These are phyloP conservation scores for Mythimna ferrago DNA, from an alignment of 2,888 invertebrate genomes.

Conservation along the genomic window DNA sequence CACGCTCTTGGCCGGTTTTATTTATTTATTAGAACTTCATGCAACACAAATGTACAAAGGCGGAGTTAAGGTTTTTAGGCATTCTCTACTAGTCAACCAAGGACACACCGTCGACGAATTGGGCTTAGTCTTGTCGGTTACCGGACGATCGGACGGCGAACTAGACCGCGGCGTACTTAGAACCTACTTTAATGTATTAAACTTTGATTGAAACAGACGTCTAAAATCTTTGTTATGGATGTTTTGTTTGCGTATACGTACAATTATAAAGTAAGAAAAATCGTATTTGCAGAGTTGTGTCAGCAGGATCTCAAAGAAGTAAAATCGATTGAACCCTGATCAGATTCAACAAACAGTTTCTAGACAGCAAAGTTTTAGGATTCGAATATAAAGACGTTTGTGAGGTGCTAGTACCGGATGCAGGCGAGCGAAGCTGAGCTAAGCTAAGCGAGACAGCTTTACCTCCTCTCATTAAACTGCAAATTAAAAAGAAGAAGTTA, in stretches of 20 bases:
- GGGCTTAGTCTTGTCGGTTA: too few relatives aligned
- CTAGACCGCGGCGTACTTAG: too few relatives aligned
- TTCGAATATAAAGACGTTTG: conserved; percentile 18
- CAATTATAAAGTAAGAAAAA: neutral
- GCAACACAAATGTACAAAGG: too few relatives aligned
- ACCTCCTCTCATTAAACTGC: conserved; percentile 6
- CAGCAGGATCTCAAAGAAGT: neutral
- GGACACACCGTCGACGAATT: too few relatives aligned
- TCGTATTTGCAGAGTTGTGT: conserved; percentile 7
- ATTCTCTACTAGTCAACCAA: too few relatives aligned
- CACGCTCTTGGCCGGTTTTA: too few relatives aligned
- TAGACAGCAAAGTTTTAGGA: conserved; percentile 28
- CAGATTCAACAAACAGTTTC: conserved; percentile 23
- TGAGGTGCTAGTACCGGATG: neutral
- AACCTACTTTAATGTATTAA: too few relatives aligned
- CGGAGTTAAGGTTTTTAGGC: too few relatives aligned
- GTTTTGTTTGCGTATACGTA: neutral
- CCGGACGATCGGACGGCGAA: too few relatives aligned
- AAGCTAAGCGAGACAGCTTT: conserved; percentile 12
- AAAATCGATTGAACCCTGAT: conserved; percentile 16
- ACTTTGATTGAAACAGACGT: neutral
- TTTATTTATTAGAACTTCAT: too few relatives aligned
- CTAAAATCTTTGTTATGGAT: neutral
- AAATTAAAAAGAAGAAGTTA: conserved; percentile 28
- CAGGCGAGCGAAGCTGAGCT: neutral